Base-by-base conservation (phyloP, 2,113 vertebrate genomes). In the Lamprologus lemairii region DNA sequence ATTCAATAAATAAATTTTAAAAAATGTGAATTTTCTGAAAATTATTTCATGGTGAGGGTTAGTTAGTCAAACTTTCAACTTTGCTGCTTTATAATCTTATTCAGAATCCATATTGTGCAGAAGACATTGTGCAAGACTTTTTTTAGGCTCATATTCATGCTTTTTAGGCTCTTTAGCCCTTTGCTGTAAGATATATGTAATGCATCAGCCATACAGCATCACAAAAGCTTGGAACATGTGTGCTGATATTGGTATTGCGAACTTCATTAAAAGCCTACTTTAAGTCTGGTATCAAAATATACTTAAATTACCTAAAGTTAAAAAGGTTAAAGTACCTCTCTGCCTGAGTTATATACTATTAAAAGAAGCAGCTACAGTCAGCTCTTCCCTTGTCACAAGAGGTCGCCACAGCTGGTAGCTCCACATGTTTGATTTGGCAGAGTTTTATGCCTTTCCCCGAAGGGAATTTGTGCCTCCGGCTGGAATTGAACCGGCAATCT, bases 361-460 rank as follows among this genome's bases (percentile, higher is more conserved):
- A 73, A 45, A 45, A 26, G 40, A 73, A 45, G 21, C 68, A 16
- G 40, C 37, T 45, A 45, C 68, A 45, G 8, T 68, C 35, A 68
- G 63, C 63, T 40, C 33, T 68, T 68, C 35, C 8, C 68, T 17
- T 73, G 68, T 45, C 40, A 26, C 68, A 73, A 73, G 68, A 45
- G 40, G 68, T 73, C 14, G 1, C 68, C 68, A 47, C 68, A 47
- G 40, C 40, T 26, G 40, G 21, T 47, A 47, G 68, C 21, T 28
- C 68, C 14, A 28, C 14, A 26, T 73, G 68, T 28, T 73, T 73
- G 68, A 73, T 45, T 45, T 47, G 40, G 68, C 21, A 45, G 65
- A 73, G 68, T 47, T 73, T 73, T 45, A 47, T 73, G 37, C 68
- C 6, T 17, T 73, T 47, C 8, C 68, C 21, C 0, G 3, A 73